A percentile compares a stretch with the other conserved stretches of the same genome.
Evolutionary conservation across 2,797 vertebrate species (phyloP).

Genomic region (Malurus leucopterus): DNA sequence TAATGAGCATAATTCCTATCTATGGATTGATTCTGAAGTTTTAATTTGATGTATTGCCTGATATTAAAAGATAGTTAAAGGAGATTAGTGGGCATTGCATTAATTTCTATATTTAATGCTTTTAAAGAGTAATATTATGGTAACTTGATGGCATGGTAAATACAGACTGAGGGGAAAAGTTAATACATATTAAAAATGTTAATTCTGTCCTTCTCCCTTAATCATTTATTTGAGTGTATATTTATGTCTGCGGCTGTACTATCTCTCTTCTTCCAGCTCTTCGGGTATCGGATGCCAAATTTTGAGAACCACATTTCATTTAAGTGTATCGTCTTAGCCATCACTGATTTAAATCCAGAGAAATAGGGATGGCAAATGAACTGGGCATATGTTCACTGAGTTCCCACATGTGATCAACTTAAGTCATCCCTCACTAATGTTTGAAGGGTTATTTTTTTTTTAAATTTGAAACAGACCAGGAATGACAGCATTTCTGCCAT

Average conservation of each 20-base stretch:
- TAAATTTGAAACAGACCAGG: background rate
- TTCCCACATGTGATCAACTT: background rate
- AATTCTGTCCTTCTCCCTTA: background rate
- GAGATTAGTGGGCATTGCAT: constrained; percentile 15
- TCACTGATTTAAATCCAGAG: background rate
- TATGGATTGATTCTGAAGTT: background rate
- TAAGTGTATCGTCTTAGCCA: background rate
- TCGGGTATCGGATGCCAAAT: background rate
- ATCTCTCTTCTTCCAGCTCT: background rate
- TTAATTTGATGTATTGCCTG: background rate
- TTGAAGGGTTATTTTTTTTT: background rate
- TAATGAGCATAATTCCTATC: background rate
- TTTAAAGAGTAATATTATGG: constrained; percentile 1
- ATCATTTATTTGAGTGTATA: background rate
- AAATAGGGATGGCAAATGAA: background rate
- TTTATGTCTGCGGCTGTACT: background rate
- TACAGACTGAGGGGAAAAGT: background rate
- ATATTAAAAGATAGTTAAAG: constrained; percentile 14
- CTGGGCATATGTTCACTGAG: fast-evolving
- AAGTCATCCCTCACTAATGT: background rate
- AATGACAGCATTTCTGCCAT: background rate
- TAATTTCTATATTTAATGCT: constrained; percentile 1
- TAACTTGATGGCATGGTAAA: background rate
- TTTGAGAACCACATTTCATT: background rate
- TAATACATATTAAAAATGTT: background rate